Conservation (phyloP, 2,113 vertebrate genomes). For the Planiliza haematocheilus region DNA sequence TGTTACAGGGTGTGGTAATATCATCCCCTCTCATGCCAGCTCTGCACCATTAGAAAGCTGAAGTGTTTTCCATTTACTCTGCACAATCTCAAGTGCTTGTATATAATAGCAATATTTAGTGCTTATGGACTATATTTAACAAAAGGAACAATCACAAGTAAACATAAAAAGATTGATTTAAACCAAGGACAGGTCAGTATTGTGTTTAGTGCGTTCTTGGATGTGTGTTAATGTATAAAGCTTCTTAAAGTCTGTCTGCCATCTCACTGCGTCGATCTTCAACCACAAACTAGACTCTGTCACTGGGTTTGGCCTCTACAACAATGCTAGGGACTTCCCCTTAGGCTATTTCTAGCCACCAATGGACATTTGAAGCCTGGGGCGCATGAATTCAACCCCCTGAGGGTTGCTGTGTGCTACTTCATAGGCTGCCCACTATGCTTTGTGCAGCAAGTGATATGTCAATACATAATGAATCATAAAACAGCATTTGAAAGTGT, state of each 20-base stretch:
- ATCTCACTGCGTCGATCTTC: slow-evolving; percentile 8
- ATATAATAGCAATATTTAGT: slow-evolving; percentile 5
- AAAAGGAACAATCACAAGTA: background rate
- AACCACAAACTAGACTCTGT: slow-evolving; percentile 37
- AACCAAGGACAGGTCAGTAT: background rate
- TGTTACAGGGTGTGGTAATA: slow-evolving; percentile 66
- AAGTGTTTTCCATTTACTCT: slow-evolving; percentile 53
- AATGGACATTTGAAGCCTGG: slow-evolving; percentile 55
- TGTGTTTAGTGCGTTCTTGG: slow-evolving; percentile 13
- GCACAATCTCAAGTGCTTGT: slow-evolving; percentile 33
- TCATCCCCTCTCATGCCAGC: slow-evolving; percentile 53
- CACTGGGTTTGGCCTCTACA: slow-evolving; percentile 45
- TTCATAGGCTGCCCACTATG: slow-evolving; percentile 3
- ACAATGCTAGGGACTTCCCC: slow-evolving; percentile 79
- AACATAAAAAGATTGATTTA: background rate
- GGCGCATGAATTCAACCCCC: slow-evolving; percentile 48
- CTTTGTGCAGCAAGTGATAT: slow-evolving; percentile 36
- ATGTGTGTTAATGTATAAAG: slow-evolving; percentile 2
- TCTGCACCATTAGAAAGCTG: slow-evolving; percentile 55
- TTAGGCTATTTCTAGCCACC: slow-evolving; percentile 76
- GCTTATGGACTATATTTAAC: background rate
- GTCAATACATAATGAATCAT: slow-evolving; percentile 30
- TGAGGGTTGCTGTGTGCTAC: slow-evolving; percentile 41
- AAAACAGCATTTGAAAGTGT: background rate
- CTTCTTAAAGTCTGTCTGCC: background rate